Conservation (phyloP, 2,888 invertebrate genomes). For the Acrocyrtus sp. region DNA sequence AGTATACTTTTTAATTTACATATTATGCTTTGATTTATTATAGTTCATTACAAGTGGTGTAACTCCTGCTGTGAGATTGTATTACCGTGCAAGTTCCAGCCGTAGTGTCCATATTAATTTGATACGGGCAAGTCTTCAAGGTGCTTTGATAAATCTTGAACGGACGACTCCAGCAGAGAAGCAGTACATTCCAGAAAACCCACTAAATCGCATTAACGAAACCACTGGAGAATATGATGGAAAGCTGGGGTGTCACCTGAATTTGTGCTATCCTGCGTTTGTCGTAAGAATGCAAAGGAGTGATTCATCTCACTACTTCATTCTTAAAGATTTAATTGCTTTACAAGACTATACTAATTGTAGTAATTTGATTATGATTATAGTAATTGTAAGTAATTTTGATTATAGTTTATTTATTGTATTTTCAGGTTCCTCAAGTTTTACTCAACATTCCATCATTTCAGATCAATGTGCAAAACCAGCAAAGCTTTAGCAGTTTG, state of each 20-base stretch:
- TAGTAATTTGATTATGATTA: neutral
- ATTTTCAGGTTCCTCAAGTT: slow-evolving; percentile 7
- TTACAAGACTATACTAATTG: neutral
- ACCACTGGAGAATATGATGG: neutral
- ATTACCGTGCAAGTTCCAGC: neutral
- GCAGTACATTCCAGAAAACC: slow-evolving; percentile 6
- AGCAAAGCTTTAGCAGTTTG: slow-evolving; percentile 2
- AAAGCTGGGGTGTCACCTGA: slow-evolving; percentile 31
- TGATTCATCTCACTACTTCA: no score
- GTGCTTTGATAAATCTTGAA: slow-evolving; percentile 11
- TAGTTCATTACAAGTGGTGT: slow-evolving; percentile 10
- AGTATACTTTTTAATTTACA: neutral
- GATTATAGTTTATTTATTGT: no score
- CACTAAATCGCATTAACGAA: neutral
- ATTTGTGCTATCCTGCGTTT: slow-evolving; percentile 55
- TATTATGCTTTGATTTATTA: neutral
- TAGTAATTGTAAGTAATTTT: no score
- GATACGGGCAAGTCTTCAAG: neutral
- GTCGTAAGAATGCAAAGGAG: no score
- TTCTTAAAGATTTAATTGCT: neutral
- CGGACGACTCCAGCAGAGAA: neutral
- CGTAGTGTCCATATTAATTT: neutral
- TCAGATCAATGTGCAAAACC: neutral
- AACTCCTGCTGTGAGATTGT: neutral
- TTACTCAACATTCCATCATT: slow-evolving; percentile 31